Evolutionary conservation across 1,140 invertebrate species (phyloP).

Genomic region (Chrysopa pallens): DNA sequence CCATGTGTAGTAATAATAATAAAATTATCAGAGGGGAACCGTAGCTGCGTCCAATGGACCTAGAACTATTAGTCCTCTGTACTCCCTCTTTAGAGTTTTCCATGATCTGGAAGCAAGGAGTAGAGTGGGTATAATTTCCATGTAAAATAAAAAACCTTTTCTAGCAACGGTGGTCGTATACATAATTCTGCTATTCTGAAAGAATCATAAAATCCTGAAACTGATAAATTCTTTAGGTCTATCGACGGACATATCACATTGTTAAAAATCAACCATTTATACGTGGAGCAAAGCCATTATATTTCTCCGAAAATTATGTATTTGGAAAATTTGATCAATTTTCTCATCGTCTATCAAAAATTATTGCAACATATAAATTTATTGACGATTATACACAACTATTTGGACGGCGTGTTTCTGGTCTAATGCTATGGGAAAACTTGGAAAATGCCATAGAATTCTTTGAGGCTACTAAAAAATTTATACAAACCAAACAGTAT

Average conservation of each 20-base stretch:
- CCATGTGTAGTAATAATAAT: no score
- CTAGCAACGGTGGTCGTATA: no score
- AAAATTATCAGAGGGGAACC: no score
- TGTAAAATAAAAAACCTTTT: no score
- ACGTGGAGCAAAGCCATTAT: slow-evolving; percentile 60
- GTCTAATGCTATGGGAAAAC: slow-evolving; percentile 55
- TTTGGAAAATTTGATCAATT: slow-evolving; percentile 93
- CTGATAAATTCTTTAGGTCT: slow-evolving; percentile 27
- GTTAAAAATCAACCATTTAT: slow-evolving; percentile 57
- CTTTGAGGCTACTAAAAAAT: slow-evolving; percentile 57
- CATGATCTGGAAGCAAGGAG: no score
- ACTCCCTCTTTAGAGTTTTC: no score
- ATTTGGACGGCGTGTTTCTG: slow-evolving; percentile 72
- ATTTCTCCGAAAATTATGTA: slow-evolving; percentile 90
- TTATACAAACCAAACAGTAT: slow-evolving; percentile 69
- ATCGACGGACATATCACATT: slow-evolving; percentile 54
- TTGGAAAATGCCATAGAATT: slow-evolving; percentile 57
- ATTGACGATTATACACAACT: slow-evolving; percentile 75
- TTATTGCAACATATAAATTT: slow-evolving; percentile 76
- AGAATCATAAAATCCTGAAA: no score
- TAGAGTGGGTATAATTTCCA: no score
- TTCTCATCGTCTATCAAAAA: slow-evolving; percentile 71
- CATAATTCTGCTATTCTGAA: no score
- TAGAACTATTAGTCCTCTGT: no score
- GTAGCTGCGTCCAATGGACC: no score